Evolutionary conservation across 2,113 vertebrate species (phyloP).

Genomic region (Mixornis gularis): DNA sequence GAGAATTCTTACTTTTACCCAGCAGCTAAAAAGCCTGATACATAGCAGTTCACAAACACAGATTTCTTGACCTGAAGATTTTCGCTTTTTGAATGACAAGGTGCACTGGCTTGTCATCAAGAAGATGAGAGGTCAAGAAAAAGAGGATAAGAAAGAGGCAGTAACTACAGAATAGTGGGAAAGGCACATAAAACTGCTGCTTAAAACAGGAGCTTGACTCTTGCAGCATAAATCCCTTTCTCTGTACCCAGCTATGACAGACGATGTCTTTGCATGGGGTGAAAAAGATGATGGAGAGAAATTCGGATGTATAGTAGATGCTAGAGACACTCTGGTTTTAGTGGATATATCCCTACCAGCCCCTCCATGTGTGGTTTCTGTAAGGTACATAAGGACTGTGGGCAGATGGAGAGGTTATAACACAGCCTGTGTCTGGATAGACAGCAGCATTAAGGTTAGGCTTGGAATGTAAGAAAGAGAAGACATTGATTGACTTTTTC

Average conservation of each 20-base stretch:
- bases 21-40: not conserved
- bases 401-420: not conserved
- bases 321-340: not conserved
- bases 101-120: not conserved
- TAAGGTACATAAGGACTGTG: not conserved
- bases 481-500: not conserved
- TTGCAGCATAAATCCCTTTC: not conserved
- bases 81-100: not conserved
- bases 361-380: not conserved
- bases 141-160: not conserved
- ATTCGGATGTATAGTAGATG: not conserved
- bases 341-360: not conserved
- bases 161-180: not conserved
- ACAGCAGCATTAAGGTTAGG: not conserved
- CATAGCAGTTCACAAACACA: not conserved
- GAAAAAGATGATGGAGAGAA: not conserved
- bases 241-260: not conserved
- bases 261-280: fast-evolving
- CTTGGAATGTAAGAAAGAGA: not conserved
- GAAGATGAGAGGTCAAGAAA: not conserved
- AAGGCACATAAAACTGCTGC: not conserved
- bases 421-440: fast-evolving
- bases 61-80: not conserved
- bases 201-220: not conserved
- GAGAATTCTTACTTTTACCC: not conserved